Evolutionary conservation across 2,113 vertebrate genomes (phyloP), one percentile per base, ranked within the genome.

Genomic region (Typhlomys cinereus): DNA sequence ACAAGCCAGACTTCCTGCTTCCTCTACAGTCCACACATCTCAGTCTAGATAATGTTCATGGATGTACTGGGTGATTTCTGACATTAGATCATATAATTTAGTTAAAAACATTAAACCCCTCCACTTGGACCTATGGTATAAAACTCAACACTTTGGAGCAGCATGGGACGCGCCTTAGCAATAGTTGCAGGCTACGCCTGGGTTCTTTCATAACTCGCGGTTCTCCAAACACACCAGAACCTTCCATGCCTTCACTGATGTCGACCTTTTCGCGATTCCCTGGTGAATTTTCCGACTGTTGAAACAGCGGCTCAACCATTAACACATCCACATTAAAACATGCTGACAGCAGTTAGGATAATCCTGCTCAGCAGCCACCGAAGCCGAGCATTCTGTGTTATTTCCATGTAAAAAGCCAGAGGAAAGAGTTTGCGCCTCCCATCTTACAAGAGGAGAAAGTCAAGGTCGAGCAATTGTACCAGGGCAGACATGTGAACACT

Each of bases 341-440:
- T 2, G 29, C 0, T 70, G 31, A 44, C 0, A 27, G 52, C 25
- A 69, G 44, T 25, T 29, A 27, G 2, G n/a, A n/a, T n/a, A n/a
- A n/a, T n/a, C n/a, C 54, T 3, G 62, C 34, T 5, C 17, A 25
- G 7, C 18, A 6, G 23, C 85, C 23, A 34, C 8, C 59, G 13
- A 3, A n/a, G 48, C 44, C 50, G 46, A 34, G 52, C 10, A 39
- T 23, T 36, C 15, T 13, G 2, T 2, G 17, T 73, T 44, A 48
- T 21, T 76, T 48, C 25, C 41, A 39, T 25, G 50, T 74, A 71
- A 50, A 75, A 25, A 61, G 61, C 27, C 11, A 9, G 50, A 67
- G 66, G 57, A 48, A 64, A 69, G 44, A 20, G n/a, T 4, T 61
- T 34, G 39, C 73, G 31, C 88, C 36, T 69, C 62, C n/a, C 50